phyloP scores from a whole-genome alignment of 2,113 vertebrate species.

The Condylura cristata region DNA sequence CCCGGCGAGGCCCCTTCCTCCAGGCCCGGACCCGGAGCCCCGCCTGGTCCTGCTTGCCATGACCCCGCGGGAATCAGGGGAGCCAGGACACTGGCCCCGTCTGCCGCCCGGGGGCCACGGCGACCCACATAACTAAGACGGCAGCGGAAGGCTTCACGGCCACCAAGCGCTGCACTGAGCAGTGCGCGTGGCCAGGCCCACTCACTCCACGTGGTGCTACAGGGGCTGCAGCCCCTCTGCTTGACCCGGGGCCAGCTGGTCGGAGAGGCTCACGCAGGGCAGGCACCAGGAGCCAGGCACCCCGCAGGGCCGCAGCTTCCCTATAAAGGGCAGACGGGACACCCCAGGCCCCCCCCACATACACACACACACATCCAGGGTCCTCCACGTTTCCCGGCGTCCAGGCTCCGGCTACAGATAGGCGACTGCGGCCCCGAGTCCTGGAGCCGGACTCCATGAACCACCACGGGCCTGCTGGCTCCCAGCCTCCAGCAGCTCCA shows the following conservation, averaged over 20 bases:
- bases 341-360: not conserved
- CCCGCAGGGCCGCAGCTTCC: fast-evolving
- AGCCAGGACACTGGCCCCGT: fast-evolving
- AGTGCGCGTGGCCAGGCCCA: fast-evolving
- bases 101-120: not conserved
- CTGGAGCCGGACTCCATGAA: fast-evolving
- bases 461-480: fast-evolving
- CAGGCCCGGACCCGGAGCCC: not conserved
- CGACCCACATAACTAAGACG: not conserved
- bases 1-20: not conserved
- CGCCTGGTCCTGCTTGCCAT: fast-evolving
- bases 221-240: too few relatives aligned
- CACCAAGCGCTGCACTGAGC: fast-evolving
- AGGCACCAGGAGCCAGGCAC: fast-evolving
- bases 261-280: fast-evolving
- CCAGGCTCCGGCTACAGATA: not conserved
- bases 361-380: not conserved
- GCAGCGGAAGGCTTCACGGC: fast-evolving
- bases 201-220: fast-evolving
- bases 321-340: fast-evolving
- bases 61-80: not conserved
- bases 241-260: too few relatives aligned
- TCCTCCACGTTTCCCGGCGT: not conserved
- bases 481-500: not conserved
- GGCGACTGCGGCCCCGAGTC: not conserved